A percentile compares a stretch with the other conserved stretches of the same genome.
Conservation (phyloP, 2,797 vertebrate species). For the Salmo trutta region DNA sequence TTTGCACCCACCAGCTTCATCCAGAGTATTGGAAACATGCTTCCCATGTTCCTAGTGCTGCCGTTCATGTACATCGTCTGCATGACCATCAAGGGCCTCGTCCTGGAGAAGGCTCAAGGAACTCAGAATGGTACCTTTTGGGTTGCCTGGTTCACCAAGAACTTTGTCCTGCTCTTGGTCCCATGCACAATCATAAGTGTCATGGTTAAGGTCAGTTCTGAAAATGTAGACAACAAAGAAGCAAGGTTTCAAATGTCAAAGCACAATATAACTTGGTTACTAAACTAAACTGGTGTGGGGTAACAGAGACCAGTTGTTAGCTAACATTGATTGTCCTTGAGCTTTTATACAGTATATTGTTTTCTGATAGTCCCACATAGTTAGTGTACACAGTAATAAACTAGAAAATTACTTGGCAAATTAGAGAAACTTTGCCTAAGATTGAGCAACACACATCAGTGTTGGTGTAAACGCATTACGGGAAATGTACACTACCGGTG, state of each 20-base stretch:
- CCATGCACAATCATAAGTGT: conserved; percentile 71
- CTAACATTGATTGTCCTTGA: background rate
- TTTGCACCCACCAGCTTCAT: conserved; percentile 66
- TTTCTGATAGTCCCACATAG: background rate
- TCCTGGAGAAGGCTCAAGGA: conserved; percentile 75
- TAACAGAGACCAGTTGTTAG: background rate
- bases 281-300: background rate
- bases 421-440: background rate
- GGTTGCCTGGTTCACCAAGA: conserved; percentile 62
- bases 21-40: conserved; percentile 59
- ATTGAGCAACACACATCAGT: background rate
- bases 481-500: no score
- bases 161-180: conserved; percentile 58
- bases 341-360: background rate
- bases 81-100: conserved; percentile 73
- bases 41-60: conserved; percentile 80
- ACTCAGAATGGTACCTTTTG: conserved; percentile 63
- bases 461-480: background rate
- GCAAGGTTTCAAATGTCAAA: conserved; percentile 48
- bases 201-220: conserved; percentile 75
- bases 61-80: conserved; percentile 69
- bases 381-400: background rate
- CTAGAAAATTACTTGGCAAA: background rate
- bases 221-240: background rate
- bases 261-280: conserved; percentile 29